phyloP scores from a whole-genome alignment of 2,113 vertebrate genomes.

The Barnardius zonarius region DNA sequence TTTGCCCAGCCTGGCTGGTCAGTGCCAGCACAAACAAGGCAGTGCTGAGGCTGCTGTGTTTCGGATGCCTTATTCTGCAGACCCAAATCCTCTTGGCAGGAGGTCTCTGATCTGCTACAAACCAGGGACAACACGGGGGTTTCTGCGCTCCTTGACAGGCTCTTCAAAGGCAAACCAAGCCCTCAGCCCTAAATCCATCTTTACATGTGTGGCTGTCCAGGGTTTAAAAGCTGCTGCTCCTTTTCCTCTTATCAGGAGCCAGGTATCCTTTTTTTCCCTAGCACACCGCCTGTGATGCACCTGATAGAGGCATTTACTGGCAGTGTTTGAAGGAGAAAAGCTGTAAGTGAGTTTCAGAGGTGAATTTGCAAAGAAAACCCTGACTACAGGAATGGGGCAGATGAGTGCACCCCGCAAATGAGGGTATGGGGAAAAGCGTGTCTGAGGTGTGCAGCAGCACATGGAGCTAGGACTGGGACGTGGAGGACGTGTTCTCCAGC shows the following conservation, averaged over 20 bases:
- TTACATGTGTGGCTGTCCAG: neutral
- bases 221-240: neutral
- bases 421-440: rapidly evolving
- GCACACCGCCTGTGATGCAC: neutral
- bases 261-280: neutral
- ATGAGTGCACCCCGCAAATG: neutral
- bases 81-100: neutral
- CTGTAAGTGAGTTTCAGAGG: neutral
- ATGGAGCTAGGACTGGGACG: rapidly evolving
- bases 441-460: neutral
- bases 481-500: neutral
- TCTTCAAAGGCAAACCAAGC: neutral
- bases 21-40: neutral
- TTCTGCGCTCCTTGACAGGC: neutral
- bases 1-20: neutral
- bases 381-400: neutral
- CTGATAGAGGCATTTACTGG: neutral
- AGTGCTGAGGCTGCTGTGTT: neutral
- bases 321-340: neutral
- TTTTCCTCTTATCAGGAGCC: neutral
- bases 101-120: neutral
- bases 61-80: neutral
- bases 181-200: neutral
- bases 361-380: neutral
- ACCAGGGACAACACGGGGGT: neutral